Base-by-base conservation (phyloP, 35 echinoderm and acorn worm species). In the Apostichopus japonicus region DNA sequence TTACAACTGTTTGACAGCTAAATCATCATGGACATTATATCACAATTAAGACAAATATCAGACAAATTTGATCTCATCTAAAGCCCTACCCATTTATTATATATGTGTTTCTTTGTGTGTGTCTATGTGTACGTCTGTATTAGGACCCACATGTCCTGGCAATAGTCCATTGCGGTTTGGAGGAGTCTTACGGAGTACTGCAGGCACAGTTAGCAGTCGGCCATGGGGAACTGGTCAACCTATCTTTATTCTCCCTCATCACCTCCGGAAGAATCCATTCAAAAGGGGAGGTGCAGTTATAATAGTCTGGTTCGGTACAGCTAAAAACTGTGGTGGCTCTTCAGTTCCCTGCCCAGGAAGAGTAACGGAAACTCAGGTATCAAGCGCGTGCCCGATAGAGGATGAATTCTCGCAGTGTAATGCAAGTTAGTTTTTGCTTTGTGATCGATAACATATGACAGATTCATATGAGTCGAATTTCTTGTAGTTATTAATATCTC, bases 181-280 rank as follows among this genome's bases (percentile, higher is more conserved):
- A 15, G 71, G 71, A n/a, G 17, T n/a, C 6, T 23, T 73, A n/a
- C 15, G 71, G 71, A 73, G 71, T 19, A n/a, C 14, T 23, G 21
- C 14, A n/a, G 71, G 71, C 16, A 19, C 71, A 23, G 17, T 21
- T 23, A 17, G 71, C 71, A 73, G 17, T n/a, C 71, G 14, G 15
- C 71, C 71, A 73, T 73, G 71, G 71, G 71, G 71, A 13, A 73
- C 71, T 73, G 71, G 71, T 73, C 71, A 73, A n/a, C 71, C 71
- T 19, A 24, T 73, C 21, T 73, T 73, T 19, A 73, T 73, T 6
- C 16, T 73, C 6, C 71, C 71, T 17, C 71, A 73, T 73, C 71
- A 73, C 71, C 11, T 73, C 14, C 27, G 27, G 27, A 73, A 73
- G n/a, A 15, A 73, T 73, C 71, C 71, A 73, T 73, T 73, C 21